These are phyloP conservation scores for Sceloporus undulatus DNA, from an alignment of 2,113 vertebrate species.

Conservation along the genomic window DNA sequence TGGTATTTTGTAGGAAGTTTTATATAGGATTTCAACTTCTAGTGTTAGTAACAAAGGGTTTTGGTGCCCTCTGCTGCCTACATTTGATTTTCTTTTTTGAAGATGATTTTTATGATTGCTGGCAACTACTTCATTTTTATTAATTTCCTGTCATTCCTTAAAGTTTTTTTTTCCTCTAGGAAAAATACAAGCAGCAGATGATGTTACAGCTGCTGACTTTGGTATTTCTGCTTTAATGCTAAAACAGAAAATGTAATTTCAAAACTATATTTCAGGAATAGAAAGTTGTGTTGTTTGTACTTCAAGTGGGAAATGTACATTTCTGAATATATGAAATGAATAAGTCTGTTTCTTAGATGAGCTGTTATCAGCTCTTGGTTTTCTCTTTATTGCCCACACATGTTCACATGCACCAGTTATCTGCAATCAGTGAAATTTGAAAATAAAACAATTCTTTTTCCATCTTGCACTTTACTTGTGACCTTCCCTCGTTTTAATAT, in stretches of 20 bases:
- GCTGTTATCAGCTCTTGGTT: not conserved
- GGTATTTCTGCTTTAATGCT: not conserved
- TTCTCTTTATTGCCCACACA: not conserved
- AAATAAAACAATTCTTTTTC: not conserved
- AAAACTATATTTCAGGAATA: not conserved
- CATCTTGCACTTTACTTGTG: not conserved
- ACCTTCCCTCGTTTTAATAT: not conserved
- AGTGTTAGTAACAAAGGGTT: not conserved
- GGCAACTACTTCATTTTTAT: not conserved
- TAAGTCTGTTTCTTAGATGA: not conserved
- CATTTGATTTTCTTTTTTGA: not conserved
- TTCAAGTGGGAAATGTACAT: not conserved
- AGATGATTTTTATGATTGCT: not conserved
- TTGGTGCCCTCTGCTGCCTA: constrained; percentile 45
- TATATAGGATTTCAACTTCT: not conserved
- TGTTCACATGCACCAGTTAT: not conserved
- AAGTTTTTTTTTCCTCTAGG: not conserved
- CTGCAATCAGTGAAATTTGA: not conserved
- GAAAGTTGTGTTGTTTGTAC: constrained; percentile 8
- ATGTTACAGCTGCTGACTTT: not conserved
- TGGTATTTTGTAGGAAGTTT: not conserved
- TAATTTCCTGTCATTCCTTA: not conserved
- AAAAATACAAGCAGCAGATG: not conserved
- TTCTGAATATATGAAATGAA: not conserved
- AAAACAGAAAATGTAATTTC: constrained; percentile 1